Percentiles rank a stretch among this genome's conserved stretches.
These are phyloP conservation scores for Trichoplusia ni DNA, from an alignment of 1,140 invertebrate genomes.

Conservation along the genomic window DNA sequence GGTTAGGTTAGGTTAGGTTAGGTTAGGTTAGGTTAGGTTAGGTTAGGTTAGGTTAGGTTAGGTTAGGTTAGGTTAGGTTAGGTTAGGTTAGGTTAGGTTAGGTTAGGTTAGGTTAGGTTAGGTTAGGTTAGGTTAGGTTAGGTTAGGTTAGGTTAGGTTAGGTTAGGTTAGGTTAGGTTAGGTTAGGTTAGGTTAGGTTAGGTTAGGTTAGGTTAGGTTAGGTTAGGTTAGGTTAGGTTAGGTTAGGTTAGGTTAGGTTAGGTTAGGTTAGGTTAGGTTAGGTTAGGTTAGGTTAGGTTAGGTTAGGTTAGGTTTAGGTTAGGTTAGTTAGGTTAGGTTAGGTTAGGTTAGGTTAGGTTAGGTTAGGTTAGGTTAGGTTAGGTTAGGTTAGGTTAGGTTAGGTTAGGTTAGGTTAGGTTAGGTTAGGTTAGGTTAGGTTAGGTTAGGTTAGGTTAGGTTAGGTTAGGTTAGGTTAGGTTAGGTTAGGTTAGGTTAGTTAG, in stretches of 20 bases:
- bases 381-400: slow-evolving; percentile 48
- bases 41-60: slow-evolving; percentile 40
- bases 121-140: slow-evolving; percentile 48
- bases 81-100: slow-evolving; percentile 45
- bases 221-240: slow-evolving; percentile 47
- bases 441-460: slow-evolving; percentile 46
- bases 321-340: slow-evolving; percentile 57
- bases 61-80: slow-evolving; percentile 40
- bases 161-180: slow-evolving; percentile 41
- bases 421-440: slow-evolving; percentile 46
- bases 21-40: slow-evolving; percentile 42
- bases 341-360: slow-evolving; percentile 76
- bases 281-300: slow-evolving; percentile 49
- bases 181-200: slow-evolving; percentile 45
- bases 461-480: slow-evolving; percentile 51
- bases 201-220: slow-evolving; percentile 46
- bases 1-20: slow-evolving; percentile 44
- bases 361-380: slow-evolving; percentile 50
- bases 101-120: slow-evolving; percentile 46
- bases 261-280: slow-evolving; percentile 66
- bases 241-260: slow-evolving; percentile 66
- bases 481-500: slow-evolving; percentile 49
- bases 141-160: slow-evolving; percentile 39
- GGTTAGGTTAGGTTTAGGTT: slow-evolving; percentile 54
- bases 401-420: slow-evolving; percentile 37